These are phyloP conservation scores for Motacilla tschutschensis DNA, from an alignment of 2,113 vertebrate species.

Conservation along the genomic window DNA sequence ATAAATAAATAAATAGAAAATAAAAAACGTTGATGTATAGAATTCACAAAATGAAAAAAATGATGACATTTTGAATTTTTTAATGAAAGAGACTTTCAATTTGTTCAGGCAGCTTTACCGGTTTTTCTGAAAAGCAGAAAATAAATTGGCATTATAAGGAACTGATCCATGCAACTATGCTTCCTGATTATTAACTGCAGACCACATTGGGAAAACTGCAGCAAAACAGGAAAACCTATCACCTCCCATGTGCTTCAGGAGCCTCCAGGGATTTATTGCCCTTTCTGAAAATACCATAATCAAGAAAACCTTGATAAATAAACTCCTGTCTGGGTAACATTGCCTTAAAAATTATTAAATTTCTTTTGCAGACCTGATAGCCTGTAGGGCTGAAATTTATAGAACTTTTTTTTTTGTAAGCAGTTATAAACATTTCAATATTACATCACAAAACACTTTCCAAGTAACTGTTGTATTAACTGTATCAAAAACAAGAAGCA, in stretches of 20 bases:
- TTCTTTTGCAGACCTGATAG: slow-evolving; percentile 36
- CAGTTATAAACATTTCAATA: not conserved
- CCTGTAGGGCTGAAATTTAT: slow-evolving; percentile 37
- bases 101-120: not conserved
- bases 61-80: not conserved
- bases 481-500: not conserved
- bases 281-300: slow-evolving; percentile 62
- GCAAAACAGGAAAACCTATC: slow-evolving; percentile 42
- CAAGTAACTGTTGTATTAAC: not conserved
- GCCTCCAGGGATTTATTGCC: slow-evolving; percentile 53
- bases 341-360: slow-evolving; percentile 59
- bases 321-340: slow-evolving; percentile 27
- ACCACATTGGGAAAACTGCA: slow-evolving; percentile 39
- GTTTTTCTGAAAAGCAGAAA: not conserved
- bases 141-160: slow-evolving; percentile 37
- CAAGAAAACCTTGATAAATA: slow-evolving; percentile 54
- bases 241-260: slow-evolving; percentile 35
- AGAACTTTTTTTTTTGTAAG: not conserved
- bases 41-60: not conserved
- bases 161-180: slow-evolving; percentile 31
- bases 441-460: slow-evolving; percentile 16
- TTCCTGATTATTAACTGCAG: slow-evolving; percentile 57
- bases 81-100: not conserved
- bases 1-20: not conserved
- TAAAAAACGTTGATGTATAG: not conserved